phyloP scores from a whole-genome alignment of 1,140 invertebrate species.

The Nymphalis io region DNA sequence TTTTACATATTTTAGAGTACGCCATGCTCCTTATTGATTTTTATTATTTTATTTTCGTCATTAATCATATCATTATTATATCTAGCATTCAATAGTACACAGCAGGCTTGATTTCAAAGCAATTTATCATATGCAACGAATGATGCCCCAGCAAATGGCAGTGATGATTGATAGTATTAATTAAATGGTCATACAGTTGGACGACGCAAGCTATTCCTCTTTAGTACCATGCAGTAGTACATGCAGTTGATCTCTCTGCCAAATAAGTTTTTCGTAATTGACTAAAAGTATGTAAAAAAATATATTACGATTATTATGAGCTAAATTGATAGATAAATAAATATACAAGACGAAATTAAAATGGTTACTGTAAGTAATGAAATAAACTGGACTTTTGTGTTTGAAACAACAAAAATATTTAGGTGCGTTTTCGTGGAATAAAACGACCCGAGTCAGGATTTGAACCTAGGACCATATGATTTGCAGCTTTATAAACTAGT shows the following conservation, averaged over 20 bases:
- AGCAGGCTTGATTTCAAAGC: neutral
- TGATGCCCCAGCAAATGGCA: constrained; percentile 3
- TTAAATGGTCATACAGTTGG: constrained; percentile 9
- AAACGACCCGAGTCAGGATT: no score
- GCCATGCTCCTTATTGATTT: no score
- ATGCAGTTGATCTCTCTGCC: neutral
- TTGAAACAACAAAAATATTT: no score
- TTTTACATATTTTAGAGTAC: no score
- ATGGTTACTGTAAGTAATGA: no score
- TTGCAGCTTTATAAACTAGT: no score
- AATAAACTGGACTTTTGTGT: no score
- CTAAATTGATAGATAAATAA: no score
- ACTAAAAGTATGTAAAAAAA: neutral
- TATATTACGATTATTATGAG: no score
- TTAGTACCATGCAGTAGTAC: neutral
- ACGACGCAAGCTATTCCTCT: neutral
- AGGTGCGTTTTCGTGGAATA: no score
- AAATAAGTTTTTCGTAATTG: neutral
- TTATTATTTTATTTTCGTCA: neutral
- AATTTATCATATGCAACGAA: constrained; percentile 1
- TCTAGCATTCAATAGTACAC: neutral
- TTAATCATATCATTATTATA: neutral
- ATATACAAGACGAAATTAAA: no score
- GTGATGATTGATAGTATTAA: constrained; percentile 11
- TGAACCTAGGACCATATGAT: no score